These are phyloP conservation scores for Therioaphis trifolii DNA, from an alignment of 2,888 invertebrate genomes.

Conservation along the genomic window DNA sequence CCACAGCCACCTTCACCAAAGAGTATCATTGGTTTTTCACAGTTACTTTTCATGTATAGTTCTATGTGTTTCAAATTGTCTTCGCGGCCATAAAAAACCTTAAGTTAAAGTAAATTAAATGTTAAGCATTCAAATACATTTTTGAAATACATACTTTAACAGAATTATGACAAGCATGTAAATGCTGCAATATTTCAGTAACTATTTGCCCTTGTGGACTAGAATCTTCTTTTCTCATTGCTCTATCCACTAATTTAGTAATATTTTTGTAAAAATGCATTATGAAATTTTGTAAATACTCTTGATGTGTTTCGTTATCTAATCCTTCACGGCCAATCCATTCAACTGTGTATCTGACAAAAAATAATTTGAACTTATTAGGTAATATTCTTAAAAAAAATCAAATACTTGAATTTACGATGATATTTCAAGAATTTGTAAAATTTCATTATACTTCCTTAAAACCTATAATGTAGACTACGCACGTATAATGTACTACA, in stretches of 20 bases:
- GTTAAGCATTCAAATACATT: background rate
- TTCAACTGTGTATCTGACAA: constrained; percentile 86
- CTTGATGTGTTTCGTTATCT: constrained; percentile 90
- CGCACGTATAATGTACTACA: too few relatives aligned
- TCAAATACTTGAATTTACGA: background rate
- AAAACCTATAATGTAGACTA: too few relatives aligned
- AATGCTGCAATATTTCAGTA: constrained; percentile 92
- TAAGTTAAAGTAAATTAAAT: constrained; percentile 39
- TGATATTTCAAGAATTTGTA: too few relatives aligned
- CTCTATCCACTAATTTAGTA: constrained; percentile 89
- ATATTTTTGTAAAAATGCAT: constrained; percentile 94
- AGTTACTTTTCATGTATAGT: constrained; percentile 84
- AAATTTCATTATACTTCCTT: too few relatives aligned
- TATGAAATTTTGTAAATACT: constrained; percentile 93
- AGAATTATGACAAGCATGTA: constrained; percentile 94
- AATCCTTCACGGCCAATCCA: constrained; percentile 97
- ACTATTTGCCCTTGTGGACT: constrained; percentile 93
- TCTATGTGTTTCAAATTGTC: constrained; percentile 84
- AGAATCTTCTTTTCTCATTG: constrained; percentile 95
- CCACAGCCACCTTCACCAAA: constrained; percentile 98
- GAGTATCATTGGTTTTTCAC: constrained; percentile 88
- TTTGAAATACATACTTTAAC: constrained; percentile 74
- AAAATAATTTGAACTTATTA: background rate
- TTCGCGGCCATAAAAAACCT: constrained; percentile 93
- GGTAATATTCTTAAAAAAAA: too few relatives aligned